Evolutionary conservation across 2,888 invertebrate genomes (phyloP), one percentile per base, ranked within the genome.

Genomic region (Stramonita haemastoma): DNA sequence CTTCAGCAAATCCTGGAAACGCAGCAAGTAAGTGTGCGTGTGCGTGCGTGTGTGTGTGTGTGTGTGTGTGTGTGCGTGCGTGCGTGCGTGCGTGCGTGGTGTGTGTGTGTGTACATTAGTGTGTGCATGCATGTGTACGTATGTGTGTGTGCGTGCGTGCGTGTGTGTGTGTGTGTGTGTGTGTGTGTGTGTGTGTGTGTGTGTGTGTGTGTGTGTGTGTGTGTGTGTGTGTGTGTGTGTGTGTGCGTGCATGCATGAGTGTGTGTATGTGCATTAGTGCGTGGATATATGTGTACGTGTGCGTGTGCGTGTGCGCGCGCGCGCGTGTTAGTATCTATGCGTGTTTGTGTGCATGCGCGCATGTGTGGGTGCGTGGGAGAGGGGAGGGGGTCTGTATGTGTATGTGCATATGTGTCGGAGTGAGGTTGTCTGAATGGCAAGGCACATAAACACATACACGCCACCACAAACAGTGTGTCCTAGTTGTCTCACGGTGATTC

Each of bases 11-110:
- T 29, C 36, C 46, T 19, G n/a, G 81, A 4, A 83, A 83, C 81
- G 81, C 81, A 46, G 81, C 81, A 83, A 83, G 81, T 83, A 83
- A 83, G 81, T 83, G 15, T 26, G 26, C 34, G 15, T 79, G 32
- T 79, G 15, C 15, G 15, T 11, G 34, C 34, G 34, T 79, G 34
- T 79, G 79, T 34, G 34, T 34, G 17, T 79, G 19, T 5, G 8
- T 34, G 15, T 6, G 34, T n/a, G 1, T 79, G 79, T 34, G 15
- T 15, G 34, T 0, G 34, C 2, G 32, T 1, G 19, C 15, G 15
- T 17, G 34, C 0, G 34, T 1, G 34, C 15, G 79, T 13, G 34
- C 6, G 79, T 8, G 32, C 6, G 79, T 11, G 32, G 26, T 22
- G 79, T 32, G 32, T 22, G 32, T 79, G 32, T 8, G 32, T 79